Conservation (phyloP, 1,140 invertebrate species). For the Anagrus nilaparvatae region DNA sequence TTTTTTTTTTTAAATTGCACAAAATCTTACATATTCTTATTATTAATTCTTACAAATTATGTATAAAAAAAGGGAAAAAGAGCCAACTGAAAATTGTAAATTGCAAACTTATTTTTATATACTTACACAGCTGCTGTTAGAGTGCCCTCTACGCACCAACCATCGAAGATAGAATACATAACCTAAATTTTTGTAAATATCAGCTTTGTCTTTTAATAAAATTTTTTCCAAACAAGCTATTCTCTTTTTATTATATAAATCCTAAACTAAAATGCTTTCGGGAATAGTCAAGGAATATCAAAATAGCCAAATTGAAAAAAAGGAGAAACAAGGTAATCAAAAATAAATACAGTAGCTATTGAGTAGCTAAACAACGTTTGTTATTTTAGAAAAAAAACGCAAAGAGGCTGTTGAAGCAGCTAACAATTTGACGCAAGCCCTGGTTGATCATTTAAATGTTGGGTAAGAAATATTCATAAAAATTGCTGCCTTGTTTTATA, state of each 20-base stretch:
- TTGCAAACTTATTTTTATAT: constrained; percentile 12
- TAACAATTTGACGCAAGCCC: constrained; percentile 81
- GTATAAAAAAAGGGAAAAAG: constrained; percentile 10
- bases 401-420: constrained; percentile 89
- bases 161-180: too few species aligned
- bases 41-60: background rate
- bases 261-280: constrained; percentile 58
- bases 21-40: constrained; percentile 11
- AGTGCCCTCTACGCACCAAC: too few species aligned
- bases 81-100: constrained; percentile 16
- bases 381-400: constrained; percentile 79
- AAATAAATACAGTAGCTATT: constrained; percentile 3
- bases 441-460: constrained; percentile 95
- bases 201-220: constrained; percentile 4
- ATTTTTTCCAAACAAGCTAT: background rate
- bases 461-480: constrained; percentile 55
- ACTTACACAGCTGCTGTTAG: too few species aligned
- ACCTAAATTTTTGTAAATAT: too few species aligned
- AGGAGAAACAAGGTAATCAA: constrained; percentile 69
- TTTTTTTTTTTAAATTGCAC: too few species aligned
- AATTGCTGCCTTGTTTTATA: background rate
- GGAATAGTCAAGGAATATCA: constrained; percentile 83
- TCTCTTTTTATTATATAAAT: constrained; percentile 4
- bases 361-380: too few species aligned
- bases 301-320: constrained; percentile 59